Evolutionary conservation across 37 sponge, comb jelly and placozoan species (phyloP), one percentile per base, ranked within the genome.

Genomic region (Axinella damicornis): DNA sequence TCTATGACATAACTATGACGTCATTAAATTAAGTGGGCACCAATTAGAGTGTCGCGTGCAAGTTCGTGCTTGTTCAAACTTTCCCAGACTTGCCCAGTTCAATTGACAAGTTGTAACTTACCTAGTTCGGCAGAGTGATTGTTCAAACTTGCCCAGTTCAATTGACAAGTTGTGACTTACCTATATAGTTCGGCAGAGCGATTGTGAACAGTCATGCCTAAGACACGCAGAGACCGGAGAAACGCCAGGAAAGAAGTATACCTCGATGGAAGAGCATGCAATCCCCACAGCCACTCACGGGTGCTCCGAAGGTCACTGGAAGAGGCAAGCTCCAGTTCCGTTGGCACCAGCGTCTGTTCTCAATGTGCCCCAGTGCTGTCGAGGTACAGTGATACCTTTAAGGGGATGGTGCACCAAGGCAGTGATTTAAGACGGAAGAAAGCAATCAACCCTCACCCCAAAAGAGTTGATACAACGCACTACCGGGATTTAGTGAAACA

Each of bases 381-480:
- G 20, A 61, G 66, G 40, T 63, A 78, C 40, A 19, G 4, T 5
- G 25, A 34, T 12, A 63, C 41, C 5, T 78, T 78, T 39, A 63
- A 63, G 41, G 37, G 25, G 1, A 78, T 78, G 66, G 57, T 78
- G 41, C 53, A 54, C 15, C 65, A 61, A 13, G 79, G 79, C 40
- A 78, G 79, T 78, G 65, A 78, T 65, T 54, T 78, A 33, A 78
- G 63, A 25, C 22, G 66, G 15, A 78, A 28, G 35, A 78, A 78
- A 20, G 14, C 16, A 6, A 9, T 64, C 12, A 63, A 78, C 14
- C 79, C 65, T 64, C 4, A 62, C 57, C 79, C 79, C 2, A 38
- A 54, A 2, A 61, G 28, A 33, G 32, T 37, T 65, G 66, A 63
- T 15, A 21, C 57, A 16, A 15, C 15, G 25, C 79, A 61, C 18